These are phyloP conservation scores for Drosophila parthenogenetica DNA, from an alignment of 2,888 invertebrate genomes.

Conservation along the genomic window DNA sequence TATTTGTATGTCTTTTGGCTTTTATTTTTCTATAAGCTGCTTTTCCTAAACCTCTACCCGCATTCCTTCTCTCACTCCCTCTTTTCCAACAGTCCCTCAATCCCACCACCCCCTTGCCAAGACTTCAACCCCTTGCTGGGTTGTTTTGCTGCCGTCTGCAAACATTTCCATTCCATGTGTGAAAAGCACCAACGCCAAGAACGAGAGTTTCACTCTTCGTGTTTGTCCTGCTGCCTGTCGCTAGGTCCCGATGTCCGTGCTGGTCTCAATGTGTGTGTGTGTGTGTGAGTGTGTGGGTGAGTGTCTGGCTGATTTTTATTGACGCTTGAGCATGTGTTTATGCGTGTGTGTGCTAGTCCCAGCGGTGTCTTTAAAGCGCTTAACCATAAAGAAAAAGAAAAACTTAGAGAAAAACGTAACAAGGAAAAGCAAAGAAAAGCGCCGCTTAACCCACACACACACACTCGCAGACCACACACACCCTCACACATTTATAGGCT, in stretches of 20 bases:
- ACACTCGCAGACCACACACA: neutral
- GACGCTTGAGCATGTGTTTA: slow-evolving; percentile 73
- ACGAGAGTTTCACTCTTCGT: slow-evolving; percentile 33
- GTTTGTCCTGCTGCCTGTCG: slow-evolving; percentile 51
- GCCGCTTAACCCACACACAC: slow-evolving; percentile 29
- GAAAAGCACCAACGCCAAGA: slow-evolving; percentile 56
- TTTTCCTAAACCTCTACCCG: slow-evolving; percentile 52
- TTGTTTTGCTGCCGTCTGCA: slow-evolving; percentile 79
- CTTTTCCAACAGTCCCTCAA: neutral
- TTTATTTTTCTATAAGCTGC: slow-evolving; percentile 77
- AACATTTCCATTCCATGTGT: slow-evolving; percentile 79
- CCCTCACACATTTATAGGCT: slow-evolving; percentile 48
- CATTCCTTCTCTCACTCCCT: neutral
- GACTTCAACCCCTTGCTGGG: slow-evolving; percentile 27
- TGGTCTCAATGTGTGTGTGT: slow-evolving; percentile 21
- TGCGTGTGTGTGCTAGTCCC: slow-evolving; percentile 57
- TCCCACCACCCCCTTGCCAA: neutral
- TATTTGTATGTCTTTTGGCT: slow-evolving; percentile 68
- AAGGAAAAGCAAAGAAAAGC: slow-evolving; percentile 36
- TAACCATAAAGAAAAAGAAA: slow-evolving; percentile 56
- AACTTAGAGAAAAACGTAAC: slow-evolving; percentile 2
- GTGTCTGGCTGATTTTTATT: slow-evolving; percentile 70
- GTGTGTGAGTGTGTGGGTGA: slow-evolving; percentile 36
- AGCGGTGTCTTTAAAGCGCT: slow-evolving; percentile 79
- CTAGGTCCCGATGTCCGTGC: slow-evolving; percentile 36